Percentiles rank a stretch among this genome's conserved stretches.
Evolutionary conservation across 2,888 invertebrate genomes (phyloP).

Genomic region (Troides oblongomaculatus): DNA sequence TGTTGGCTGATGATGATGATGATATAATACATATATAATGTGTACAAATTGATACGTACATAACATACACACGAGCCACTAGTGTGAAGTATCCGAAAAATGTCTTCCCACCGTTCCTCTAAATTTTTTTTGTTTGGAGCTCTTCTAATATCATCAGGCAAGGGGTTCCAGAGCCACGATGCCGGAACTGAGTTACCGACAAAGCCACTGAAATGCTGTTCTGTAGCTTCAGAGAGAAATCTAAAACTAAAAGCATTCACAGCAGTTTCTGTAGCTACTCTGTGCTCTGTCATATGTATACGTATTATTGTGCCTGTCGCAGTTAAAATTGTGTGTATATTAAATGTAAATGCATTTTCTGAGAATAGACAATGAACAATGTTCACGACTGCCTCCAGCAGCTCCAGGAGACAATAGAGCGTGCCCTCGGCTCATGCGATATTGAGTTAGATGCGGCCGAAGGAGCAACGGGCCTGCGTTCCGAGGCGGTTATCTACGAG

Average conservation of each 20-base stretch:
- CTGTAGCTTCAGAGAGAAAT: no score
- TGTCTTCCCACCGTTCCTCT: no score
- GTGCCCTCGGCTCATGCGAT: constrained; percentile 50
- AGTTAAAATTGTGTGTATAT: constrained; percentile 31
- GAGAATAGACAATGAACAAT: constrained; percentile 68
- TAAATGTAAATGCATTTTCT: constrained; percentile 39
- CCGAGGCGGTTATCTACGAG: constrained; percentile 24
- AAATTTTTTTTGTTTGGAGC: no score
- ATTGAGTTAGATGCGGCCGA: constrained; percentile 44
- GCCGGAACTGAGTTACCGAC: no score
- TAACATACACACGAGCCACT: no score
- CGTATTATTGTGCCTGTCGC: constrained; percentile 30
- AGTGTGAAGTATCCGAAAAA: no score
- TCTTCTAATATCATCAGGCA: no score
- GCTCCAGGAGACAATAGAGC: constrained; percentile 50
- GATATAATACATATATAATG: no score
- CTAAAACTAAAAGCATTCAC: not conserved
- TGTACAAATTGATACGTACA: no score
- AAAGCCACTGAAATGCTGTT: no score
- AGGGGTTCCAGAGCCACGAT: no score
- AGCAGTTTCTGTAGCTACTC: not conserved
- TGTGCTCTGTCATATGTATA: constrained; percentile 24
- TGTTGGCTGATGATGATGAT: no score
- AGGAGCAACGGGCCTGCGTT: constrained; percentile 42
- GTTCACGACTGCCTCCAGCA: constrained; percentile 57